Evolutionary conservation across 2,113 vertebrate genomes (phyloP), one percentile per base, ranked within the genome.

Genomic region (Tangachromis dhanisi): DNA sequence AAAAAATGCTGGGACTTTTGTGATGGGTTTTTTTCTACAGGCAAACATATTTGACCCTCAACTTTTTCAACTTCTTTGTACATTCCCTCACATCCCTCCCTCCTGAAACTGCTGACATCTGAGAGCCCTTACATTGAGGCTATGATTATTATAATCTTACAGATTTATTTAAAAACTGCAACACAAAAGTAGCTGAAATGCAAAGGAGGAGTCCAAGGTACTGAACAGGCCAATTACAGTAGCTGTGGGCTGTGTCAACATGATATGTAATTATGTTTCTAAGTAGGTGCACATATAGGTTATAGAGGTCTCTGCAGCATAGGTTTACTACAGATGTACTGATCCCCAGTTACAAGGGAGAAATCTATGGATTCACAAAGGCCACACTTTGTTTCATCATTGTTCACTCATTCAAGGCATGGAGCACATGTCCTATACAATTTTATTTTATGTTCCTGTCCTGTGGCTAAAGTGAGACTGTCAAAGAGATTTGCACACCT

Each of bases 21-120:
- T 40, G 63, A 38, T 21, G 33, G 0, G 0, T 6, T 0, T 17
- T 45, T 76, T 17, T 9, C 38, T 11, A 49, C 16, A 76, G 3
- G 24, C 16, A 76, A 76, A 76, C 14, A 76, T 49, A 76, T 76
- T 47, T 47, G 40, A 19, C 40, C 68, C 40, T 73, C 40, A 76
- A 76, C 68, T 76, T 76, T 76, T 47, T 47, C 24, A 16, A 29
- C 42, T 29, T 76, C 71, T 47, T 76, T 47, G 16, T 47, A 47
- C 42, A 76, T 47, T 76, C 42, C 1, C 21, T 73, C 40, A 73
- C 21, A 11, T 73, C 14, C 21, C 42, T 47, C 42, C 14, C 24
- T 47, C 24, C 14, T 29, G 24, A 26, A 29, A 29, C 16, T 47
- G 63, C 63, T 76, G 40, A 26, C 14, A 47, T 76, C 71, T 19